Conservation (phyloP, 2,888 invertebrate genomes). For the Leptopilina drosophilae region DNA sequence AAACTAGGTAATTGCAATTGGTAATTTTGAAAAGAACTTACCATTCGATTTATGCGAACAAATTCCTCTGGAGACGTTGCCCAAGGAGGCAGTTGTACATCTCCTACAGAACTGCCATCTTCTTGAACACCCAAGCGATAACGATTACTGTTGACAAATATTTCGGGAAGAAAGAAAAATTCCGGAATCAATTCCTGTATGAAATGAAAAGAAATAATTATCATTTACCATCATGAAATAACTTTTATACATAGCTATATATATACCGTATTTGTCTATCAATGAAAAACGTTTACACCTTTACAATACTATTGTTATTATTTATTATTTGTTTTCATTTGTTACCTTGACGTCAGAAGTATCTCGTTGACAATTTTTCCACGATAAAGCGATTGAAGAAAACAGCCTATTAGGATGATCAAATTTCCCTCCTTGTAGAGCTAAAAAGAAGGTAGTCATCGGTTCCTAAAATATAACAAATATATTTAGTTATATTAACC, state of each 20-base stretch:
- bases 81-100: slow-evolving; percentile 97
- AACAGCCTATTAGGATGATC: slow-evolving; percentile 99
- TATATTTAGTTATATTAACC: too few species aligned
- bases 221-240: neutral
- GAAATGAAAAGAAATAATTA: slow-evolving; percentile 38
- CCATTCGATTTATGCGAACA: slow-evolving; percentile 97
- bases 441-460: slow-evolving; percentile 99
- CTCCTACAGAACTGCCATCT: slow-evolving; percentile 86
- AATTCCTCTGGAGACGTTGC: slow-evolving; percentile 98
- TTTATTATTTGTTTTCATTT: too few species aligned
- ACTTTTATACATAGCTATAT: too few species aligned
- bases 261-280: too few species aligned
- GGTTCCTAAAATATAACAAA: slow-evolving; percentile 87
- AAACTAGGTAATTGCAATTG: slow-evolving; percentile 1
- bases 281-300: too few species aligned
- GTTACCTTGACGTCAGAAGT: slow-evolving; percentile 96
- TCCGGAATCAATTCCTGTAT: slow-evolving; percentile 96
- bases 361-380: slow-evolving; percentile 99
- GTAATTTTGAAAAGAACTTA: slow-evolving; percentile 63
- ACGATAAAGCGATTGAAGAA: slow-evolving; percentile 94
- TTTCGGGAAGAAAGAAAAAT: slow-evolving; percentile 99
- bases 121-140: slow-evolving; percentile 94
- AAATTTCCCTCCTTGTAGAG: slow-evolving; percentile 98
- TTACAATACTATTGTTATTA: too few species aligned
- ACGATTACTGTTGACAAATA: slow-evolving; percentile 93